Evolutionary conservation across 2,113 vertebrate species (phyloP).

Genomic region (Passer montanus): DNA sequence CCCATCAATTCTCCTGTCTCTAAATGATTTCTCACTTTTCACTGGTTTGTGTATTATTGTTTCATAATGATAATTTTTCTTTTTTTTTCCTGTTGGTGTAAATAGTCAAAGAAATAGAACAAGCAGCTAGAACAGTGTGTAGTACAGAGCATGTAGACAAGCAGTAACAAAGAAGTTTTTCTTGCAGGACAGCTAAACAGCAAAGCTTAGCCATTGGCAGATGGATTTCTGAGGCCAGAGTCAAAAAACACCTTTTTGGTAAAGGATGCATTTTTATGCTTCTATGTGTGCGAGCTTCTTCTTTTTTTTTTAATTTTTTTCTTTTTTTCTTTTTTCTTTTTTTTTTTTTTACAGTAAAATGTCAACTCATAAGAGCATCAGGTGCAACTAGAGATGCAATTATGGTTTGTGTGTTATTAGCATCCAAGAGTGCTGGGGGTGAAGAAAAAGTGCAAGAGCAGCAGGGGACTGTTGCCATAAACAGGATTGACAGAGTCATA

Average conservation of each 20-base stretch:
- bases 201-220: neutral
- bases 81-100: neutral
- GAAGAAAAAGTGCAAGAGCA: conserved; percentile 43
- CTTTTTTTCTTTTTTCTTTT: neutral
- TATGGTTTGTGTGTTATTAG: conserved; percentile 64
- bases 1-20: neutral
- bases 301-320: neutral
- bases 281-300: neutral
- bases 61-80: neutral
- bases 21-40: conserved; percentile 4
- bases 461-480: conserved; percentile 58
- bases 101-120: conserved; percentile 1
- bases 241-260: neutral
- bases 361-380: conserved; percentile 54
- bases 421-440: conserved; percentile 29
- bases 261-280: neutral
- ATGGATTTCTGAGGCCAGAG: neutral
- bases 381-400: conserved; percentile 44
- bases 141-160: neutral
- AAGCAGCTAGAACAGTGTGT: neutral
- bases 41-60: neutral
- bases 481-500: conserved; percentile 50
- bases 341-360: conserved; percentile 6
- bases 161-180: neutral
- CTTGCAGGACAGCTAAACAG: neutral